Percentiles rank a stretch among this genome's conserved stretches.
These are phyloP conservation scores for Echinops telfairi DNA, from an alignment of 2,113 vertebrate species.

Conservation along the genomic window DNA sequence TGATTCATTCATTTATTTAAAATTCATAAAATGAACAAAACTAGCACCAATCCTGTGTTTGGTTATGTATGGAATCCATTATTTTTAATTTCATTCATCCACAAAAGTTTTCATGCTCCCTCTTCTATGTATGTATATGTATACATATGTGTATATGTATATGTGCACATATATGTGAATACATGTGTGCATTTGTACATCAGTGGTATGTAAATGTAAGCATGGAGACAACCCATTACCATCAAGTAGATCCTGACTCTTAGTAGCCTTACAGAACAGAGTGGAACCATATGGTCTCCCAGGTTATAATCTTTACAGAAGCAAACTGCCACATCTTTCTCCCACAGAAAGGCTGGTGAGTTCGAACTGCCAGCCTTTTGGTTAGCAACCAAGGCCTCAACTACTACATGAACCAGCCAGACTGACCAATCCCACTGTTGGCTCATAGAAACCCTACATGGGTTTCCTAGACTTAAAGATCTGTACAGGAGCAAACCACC, in stretches of 20 bases:
- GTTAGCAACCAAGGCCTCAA: no score
- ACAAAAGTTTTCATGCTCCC: no score
- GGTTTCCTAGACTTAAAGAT: no score
- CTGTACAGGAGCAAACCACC: no score
- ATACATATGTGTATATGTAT: not conserved
- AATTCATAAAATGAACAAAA: slow-evolving; percentile 18
- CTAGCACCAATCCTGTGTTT: slow-evolving; percentile 17
- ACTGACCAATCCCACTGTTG: no score
- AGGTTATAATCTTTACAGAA: not conserved
- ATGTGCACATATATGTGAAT: not conserved
- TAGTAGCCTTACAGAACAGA: not conserved
- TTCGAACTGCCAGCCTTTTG: not conserved
- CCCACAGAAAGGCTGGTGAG: not conserved
- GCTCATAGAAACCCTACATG: no score
- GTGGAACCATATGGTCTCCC: not conserved
- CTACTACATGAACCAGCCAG: no score
- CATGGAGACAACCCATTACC: not conserved
- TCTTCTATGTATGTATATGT: not conserved
- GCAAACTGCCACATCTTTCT: not conserved
- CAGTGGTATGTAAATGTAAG: not conserved
- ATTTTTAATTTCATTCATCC: not conserved
- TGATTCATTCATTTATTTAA: slow-evolving; percentile 35
- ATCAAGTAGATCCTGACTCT: not conserved
- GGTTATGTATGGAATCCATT: not conserved
- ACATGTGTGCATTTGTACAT: not conserved